Evolutionary conservation across 2,797 vertebrate species (phyloP).

Genomic region (Eptatretus atami): DNA sequence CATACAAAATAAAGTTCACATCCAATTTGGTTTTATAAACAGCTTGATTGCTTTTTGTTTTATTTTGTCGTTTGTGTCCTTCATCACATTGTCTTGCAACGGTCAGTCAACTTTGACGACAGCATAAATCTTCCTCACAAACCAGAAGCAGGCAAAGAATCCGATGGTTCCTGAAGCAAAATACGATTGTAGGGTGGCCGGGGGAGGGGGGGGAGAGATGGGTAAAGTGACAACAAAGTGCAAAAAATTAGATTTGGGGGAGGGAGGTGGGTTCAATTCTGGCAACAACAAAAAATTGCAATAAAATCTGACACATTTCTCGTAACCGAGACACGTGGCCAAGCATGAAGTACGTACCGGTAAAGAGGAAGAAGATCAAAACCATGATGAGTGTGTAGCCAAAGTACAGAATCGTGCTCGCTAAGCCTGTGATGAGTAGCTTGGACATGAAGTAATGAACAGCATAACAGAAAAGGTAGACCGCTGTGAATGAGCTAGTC

Average conservation of each 20-base stretch:
- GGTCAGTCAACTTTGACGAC: constrained; percentile 88
- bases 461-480: constrained; percentile 62
- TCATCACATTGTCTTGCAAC: neutral
- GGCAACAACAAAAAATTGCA: too few species aligned
- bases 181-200: neutral
- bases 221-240: too few species aligned
- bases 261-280: too few species aligned
- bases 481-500: constrained; percentile 63
- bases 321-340: too few species aligned
- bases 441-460: constrained; percentile 76
- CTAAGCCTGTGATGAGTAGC: constrained; percentile 55
- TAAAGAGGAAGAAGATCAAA: constrained; percentile 75
- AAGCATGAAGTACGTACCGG: constrained; percentile 19
- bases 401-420: constrained; percentile 65
- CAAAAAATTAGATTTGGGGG: too few species aligned
- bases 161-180: constrained; percentile 53
- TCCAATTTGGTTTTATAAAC: too few species aligned
- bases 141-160: constrained; percentile 97
- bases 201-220: too few species aligned
- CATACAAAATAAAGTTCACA: too few species aligned
- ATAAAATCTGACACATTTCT: too few species aligned
- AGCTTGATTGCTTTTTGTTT: too few species aligned
- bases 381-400: constrained; percentile 85
- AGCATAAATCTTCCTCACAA: constrained; percentile 99
- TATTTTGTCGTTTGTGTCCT: too few species aligned